These are phyloP conservation scores for Peucedramus taeniatus DNA, from an alignment of 2,113 vertebrate species.

Conservation along the genomic window DNA sequence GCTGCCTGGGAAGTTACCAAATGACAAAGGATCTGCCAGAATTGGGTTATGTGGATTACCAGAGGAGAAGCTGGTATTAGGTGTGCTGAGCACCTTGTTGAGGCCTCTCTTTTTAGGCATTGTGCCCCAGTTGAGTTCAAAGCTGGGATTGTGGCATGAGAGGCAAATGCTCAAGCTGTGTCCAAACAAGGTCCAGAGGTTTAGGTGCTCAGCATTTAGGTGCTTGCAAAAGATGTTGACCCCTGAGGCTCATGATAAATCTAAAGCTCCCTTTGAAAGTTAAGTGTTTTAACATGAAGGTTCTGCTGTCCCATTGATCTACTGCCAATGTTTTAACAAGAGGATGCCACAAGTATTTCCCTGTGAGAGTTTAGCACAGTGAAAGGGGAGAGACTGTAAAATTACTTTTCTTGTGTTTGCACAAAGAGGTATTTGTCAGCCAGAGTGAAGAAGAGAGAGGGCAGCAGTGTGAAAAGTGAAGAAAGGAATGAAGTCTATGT, in stretches of 20 bases:
- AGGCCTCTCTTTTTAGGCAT: background rate
- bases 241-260: conserved; percentile 39
- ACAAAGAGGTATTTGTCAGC: background rate
- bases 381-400: background rate
- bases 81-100: background rate
- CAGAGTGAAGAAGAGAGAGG: background rate
- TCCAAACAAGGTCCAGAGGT: conserved; percentile 25
- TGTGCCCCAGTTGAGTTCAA: background rate
- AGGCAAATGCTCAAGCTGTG: background rate
- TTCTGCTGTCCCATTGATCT: conserved; percentile 32
- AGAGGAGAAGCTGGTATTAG: background rate
- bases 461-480: background rate
- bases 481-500: background rate
- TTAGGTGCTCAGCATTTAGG: background rate
- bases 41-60: background rate
- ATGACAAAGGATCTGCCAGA: background rate
- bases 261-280: conserved; percentile 52
- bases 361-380: background rate
- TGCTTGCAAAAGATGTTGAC: conserved; percentile 59
- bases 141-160: background rate
- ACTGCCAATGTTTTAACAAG: conserved; percentile 50
- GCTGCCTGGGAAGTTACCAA: background rate
- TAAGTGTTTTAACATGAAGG: conserved; percentile 19
- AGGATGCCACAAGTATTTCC: conserved; percentile 16
- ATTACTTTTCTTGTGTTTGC: background rate